These are phyloP conservation scores for Lepus europaeus DNA, from an alignment of 2,113 vertebrate species.

Conservation along the genomic window DNA sequence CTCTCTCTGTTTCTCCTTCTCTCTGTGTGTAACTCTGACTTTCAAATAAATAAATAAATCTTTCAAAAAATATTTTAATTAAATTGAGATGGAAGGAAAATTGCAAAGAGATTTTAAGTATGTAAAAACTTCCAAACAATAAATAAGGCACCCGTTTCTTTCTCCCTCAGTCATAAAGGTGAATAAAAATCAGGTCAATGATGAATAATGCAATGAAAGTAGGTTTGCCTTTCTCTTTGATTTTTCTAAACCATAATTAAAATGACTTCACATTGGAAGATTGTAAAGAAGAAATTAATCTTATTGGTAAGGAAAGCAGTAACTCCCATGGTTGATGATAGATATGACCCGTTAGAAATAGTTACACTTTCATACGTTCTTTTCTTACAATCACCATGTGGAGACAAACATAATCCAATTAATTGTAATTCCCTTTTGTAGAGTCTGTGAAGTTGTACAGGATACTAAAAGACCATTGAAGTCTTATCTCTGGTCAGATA, in stretches of 20 bases:
- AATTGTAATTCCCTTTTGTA: slow-evolving; percentile 91
- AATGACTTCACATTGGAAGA: slow-evolving; percentile 86
- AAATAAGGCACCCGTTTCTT: slow-evolving; percentile 68
- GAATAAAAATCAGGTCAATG: slow-evolving; percentile 72
- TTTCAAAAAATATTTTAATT: slow-evolving; percentile 16
- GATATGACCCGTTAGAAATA: slow-evolving; percentile 88
- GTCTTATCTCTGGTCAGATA: slow-evolving; percentile 89
- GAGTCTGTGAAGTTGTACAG: slow-evolving; percentile 84
- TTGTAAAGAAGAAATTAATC: slow-evolving; percentile 88
- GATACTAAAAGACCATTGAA: slow-evolving; percentile 89
- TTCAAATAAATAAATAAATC: too few species aligned
- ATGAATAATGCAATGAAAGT: slow-evolving; percentile 75
- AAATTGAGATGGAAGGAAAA: slow-evolving; percentile 56
- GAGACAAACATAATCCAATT: slow-evolving; percentile 91
- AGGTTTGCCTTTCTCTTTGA: slow-evolving; percentile 83
- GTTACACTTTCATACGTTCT: slow-evolving; percentile 88
- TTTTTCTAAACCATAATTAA: slow-evolving; percentile 87
- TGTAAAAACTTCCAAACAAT: slow-evolving; percentile 68
- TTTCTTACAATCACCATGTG: slow-evolving; percentile 86
- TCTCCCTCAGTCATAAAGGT: slow-evolving; percentile 52
- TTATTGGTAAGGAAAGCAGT: slow-evolving; percentile 89
- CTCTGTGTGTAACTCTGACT: too few species aligned
- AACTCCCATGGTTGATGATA: slow-evolving; percentile 88
- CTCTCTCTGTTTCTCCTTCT: too few species aligned
- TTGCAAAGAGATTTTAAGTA: slow-evolving; percentile 42